Base-by-base conservation (phyloP, 2,888 invertebrate genomes). In the Cephonodes hylas region DNA sequence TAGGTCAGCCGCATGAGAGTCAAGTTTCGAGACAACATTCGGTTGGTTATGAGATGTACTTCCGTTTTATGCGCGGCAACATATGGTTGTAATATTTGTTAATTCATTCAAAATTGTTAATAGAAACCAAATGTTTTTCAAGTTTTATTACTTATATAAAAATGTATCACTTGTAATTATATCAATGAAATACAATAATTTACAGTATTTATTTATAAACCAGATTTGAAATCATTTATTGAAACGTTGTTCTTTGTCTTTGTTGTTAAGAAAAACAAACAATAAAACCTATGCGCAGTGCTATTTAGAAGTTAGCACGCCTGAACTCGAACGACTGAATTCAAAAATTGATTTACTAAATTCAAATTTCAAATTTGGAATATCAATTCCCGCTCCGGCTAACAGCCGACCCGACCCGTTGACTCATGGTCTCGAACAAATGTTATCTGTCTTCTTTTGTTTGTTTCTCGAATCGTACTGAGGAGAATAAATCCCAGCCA, bases 391-490 rank as follows among this genome's bases (percentile, higher is more conserved):
- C 71, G 64, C 64, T 58, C 60, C 53, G 67, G 72, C 78, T 77
- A 79, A 79, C 76, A 79, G 67, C 68, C 75, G 71, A 75, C 79
- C 80, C 80, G 80, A 79, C 81, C 80, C 82, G 84, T 86, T 88
- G 89, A 88, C 84, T 89, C 87, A 88, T 78, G 80, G 83, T 82
- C 81, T 80, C 85, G 86, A 88, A 89, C 91, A 90, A 91, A 89
- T 88, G 91, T 88, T 90, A 87, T 88, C 88, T 85, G 83, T 90
- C 89, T 85, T 84, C 86, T 87, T 89, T 89, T 89, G 89, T 91
- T 91, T 91, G 88, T 90, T 89, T 85, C 86, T 88, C 81, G 79
- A 86, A 86, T 87, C 65, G 44, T 46, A 61, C 61, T 20, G 61
- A 72, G 74, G 75, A 77, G 81, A 83, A 78, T 77, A 73, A 61